phyloP scores from a whole-genome alignment of 2,113 vertebrate species.

The Boulengeromyrus knoepffleri region DNA sequence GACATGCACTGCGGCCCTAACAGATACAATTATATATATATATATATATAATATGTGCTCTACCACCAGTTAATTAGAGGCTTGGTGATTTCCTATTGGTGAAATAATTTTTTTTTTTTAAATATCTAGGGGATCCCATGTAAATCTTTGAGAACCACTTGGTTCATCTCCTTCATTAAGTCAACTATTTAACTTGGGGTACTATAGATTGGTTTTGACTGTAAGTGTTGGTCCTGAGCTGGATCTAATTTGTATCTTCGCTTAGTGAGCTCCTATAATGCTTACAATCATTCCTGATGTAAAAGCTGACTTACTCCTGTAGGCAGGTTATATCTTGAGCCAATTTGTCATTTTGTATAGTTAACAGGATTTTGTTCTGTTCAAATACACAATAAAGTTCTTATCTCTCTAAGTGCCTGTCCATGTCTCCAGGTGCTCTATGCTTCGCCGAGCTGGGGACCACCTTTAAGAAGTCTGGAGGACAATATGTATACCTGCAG shows the following conservation, averaged over 20 bases:
- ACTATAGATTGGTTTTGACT: not conserved
- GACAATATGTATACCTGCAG: constrained; percentile 78
- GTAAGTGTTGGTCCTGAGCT: too few relatives aligned
- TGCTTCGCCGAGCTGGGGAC: constrained; percentile 81
- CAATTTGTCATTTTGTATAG: not conserved
- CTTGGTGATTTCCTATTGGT: too few relatives aligned
- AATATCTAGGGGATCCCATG: not conserved
- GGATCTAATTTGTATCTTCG: not conserved
- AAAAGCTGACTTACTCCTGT: not conserved
- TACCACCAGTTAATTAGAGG: too few relatives aligned
- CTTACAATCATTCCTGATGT: not conserved
- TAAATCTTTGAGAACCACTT: not conserved
- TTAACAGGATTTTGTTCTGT: not conserved
- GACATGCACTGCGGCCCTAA: too few relatives aligned
- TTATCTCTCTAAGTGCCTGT: not conserved
- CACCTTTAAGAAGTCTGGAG: constrained; percentile 77
- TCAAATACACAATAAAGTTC: not conserved
- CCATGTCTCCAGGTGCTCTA: constrained; percentile 61
- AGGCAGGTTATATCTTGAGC: not conserved
- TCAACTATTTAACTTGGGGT: not conserved
- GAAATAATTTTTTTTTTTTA: too few relatives aligned
- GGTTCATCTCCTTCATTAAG: not conserved
- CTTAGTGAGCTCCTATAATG: not conserved
- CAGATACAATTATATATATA: too few relatives aligned
- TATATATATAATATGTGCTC: too few relatives aligned